A percentile compares a stretch with the other conserved stretches of the same genome.
phyloP scores from a whole-genome alignment of 2,797 vertebrate genomes.

The Gymnodraco acuticeps region DNA sequence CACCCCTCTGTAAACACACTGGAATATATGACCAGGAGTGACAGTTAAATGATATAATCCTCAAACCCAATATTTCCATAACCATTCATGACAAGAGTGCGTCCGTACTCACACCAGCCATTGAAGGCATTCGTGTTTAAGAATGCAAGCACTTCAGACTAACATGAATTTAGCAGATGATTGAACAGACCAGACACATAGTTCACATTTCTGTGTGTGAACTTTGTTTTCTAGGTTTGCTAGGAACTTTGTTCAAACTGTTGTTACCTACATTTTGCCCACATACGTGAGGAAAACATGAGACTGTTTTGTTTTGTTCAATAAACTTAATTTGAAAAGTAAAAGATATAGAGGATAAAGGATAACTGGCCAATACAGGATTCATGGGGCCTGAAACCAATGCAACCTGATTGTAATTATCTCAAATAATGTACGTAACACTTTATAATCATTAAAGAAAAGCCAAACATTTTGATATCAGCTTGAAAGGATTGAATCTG shows the following conservation, averaged over 20 bases:
- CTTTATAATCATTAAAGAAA: neutral
- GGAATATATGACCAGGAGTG: slow-evolving; percentile 8
- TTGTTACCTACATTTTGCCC: slow-evolving; percentile 5
- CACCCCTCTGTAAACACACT: slow-evolving; percentile 30
- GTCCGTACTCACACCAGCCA: slow-evolving; percentile 12
- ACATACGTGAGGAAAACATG: neutral
- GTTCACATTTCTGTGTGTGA: slow-evolving; percentile 24
- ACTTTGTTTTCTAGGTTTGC: neutral
- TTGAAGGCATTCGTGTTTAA: slow-evolving; percentile 32
- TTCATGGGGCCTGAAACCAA: slow-evolving; percentile 2
- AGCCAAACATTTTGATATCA: slow-evolving; percentile 10
- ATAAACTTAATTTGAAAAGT: neutral
- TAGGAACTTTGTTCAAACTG: neutral
- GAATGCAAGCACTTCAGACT: slow-evolving; percentile 42
- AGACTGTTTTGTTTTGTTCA: neutral
- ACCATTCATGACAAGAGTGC: slow-evolving; percentile 27
- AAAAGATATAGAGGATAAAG: neutral
- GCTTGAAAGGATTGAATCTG: neutral
- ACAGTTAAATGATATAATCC: slow-evolving; percentile 40
- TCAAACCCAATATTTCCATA: slow-evolving; percentile 19
- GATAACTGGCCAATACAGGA: neutral
- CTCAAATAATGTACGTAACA: no score
- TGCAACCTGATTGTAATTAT: no score
- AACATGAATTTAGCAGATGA: neutral
- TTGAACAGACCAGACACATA: slow-evolving; percentile 13